phyloP scores from a whole-genome alignment of 2,113 vertebrate species.

The Rynchops niger region DNA sequence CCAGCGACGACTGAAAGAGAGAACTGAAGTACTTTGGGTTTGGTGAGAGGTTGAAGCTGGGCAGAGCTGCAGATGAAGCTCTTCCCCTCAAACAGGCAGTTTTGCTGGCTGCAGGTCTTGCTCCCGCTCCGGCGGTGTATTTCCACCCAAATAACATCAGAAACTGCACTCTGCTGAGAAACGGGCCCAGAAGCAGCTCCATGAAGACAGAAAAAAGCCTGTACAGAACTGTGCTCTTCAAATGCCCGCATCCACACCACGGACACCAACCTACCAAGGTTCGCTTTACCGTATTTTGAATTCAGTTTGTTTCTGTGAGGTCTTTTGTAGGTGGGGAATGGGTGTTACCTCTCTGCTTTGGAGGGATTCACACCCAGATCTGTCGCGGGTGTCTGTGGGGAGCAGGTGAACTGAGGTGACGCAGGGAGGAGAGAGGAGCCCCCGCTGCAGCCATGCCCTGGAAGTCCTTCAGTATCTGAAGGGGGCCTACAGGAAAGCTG shows the following conservation, averaged over 20 bases:
- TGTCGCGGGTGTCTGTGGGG: not conserved
- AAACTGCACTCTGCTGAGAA: accelerated
- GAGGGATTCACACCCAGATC: too few species aligned
- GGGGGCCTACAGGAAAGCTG: not conserved
- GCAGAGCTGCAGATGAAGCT: not conserved
- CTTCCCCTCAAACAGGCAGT: not conserved
- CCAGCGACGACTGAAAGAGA: accelerated
- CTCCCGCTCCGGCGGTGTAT: accelerated
- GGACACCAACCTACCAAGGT: not conserved
- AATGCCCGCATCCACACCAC: accelerated
- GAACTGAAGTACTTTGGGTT: accelerated
- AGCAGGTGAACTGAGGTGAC: accelerated
- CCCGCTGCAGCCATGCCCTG: accelerated
- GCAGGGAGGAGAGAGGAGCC: too few species aligned
- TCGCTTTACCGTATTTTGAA: not conserved
- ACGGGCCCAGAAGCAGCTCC: accelerated
- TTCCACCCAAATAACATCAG: accelerated
- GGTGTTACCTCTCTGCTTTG: not conserved
- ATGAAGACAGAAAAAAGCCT: accelerated
- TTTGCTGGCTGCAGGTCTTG: not conserved
- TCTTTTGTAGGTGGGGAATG: accelerated
- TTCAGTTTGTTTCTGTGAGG: accelerated
- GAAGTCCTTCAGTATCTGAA: not conserved
- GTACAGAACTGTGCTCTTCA: not conserved
- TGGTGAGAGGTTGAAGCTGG: not conserved